phyloP scores from a whole-genome alignment of 2,113 vertebrate genomes.

The Myrmophylax atrothorax region DNA sequence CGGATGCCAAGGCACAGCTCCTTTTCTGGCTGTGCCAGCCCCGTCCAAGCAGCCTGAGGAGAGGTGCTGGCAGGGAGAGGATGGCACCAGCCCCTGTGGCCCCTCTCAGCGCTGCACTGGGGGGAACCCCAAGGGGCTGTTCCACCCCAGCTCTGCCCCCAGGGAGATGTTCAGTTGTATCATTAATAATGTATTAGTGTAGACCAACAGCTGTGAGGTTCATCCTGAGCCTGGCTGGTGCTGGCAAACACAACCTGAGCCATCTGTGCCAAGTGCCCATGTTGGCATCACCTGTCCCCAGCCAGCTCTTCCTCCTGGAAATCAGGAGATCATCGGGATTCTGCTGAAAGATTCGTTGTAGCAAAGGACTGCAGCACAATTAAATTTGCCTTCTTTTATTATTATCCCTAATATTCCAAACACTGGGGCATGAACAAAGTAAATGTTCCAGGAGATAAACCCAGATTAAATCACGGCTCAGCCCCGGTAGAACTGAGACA shows the following conservation, averaged over 20 bases:
- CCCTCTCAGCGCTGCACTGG: neutral
- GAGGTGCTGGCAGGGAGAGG: rapidly evolving
- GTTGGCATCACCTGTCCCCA: neutral
- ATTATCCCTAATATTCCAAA: neutral
- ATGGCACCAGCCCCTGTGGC: rapidly evolving
- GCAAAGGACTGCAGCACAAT: neutral
- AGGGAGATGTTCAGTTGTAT: rapidly evolving
- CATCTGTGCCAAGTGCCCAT: neutral
- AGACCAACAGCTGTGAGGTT: neutral
- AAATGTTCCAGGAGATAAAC: neutral
- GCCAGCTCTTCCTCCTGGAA: neutral
- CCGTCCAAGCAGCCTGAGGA: rapidly evolving
- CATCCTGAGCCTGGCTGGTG: neutral
- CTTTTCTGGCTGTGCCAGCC: rapidly evolving
- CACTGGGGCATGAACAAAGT: neutral
- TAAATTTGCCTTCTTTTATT: neutral
- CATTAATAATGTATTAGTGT: neutral
- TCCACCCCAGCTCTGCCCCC: neutral
- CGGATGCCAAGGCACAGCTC: rapidly evolving
- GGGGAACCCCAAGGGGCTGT: neutral
- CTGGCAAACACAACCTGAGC: neutral
- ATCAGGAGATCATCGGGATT: neutral
- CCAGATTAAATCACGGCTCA: neutral
- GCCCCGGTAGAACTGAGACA: neutral
- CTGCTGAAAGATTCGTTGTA: neutral